phyloP scores from a whole-genome alignment of 2,113 vertebrate species.

The Pardalotus punctatus region DNA sequence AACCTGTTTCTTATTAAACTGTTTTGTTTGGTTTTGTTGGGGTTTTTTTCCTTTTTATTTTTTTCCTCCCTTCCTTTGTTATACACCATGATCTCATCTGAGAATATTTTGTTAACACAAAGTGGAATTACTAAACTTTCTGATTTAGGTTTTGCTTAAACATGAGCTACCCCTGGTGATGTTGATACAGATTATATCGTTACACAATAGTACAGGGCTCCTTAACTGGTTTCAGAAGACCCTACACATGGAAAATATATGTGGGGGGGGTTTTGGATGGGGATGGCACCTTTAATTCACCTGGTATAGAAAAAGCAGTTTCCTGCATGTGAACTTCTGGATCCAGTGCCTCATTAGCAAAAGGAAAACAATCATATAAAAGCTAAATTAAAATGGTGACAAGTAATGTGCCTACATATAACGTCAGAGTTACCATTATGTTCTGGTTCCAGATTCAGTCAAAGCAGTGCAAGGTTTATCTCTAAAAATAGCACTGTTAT shows the following conservation, averaged over 20 bases:
- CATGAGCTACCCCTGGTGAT: conserved; percentile 56
- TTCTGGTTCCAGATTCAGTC: background rate
- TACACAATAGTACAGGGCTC: conserved; percentile 59
- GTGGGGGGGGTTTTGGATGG: background rate
- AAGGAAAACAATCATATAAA: background rate
- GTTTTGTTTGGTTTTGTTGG: background rate
- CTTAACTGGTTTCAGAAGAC: conserved; percentile 62
- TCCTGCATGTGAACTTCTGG: background rate
- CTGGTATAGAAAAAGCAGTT: background rate
- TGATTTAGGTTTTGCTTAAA: conserved; percentile 71
- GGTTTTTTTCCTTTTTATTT: background rate
- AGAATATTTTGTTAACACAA: conserved; percentile 65
- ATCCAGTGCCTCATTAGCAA: background rate
- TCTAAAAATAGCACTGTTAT: background rate
- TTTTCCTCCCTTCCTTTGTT: conserved; percentile 11
- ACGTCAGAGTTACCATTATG: background rate
- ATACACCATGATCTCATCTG: conserved; percentile 66
- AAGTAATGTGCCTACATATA: background rate
- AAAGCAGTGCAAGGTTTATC: background rate
- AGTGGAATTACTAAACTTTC: conserved; percentile 66
- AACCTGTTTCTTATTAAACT: background rate
- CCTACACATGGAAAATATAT: conserved; percentile 61
- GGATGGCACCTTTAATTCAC: background rate
- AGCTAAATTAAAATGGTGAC: background rate
- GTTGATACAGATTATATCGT: conserved; percentile 65